phyloP scores from a whole-genome alignment of 2,797 vertebrate species.

The Eremophila alpestris region DNA sequence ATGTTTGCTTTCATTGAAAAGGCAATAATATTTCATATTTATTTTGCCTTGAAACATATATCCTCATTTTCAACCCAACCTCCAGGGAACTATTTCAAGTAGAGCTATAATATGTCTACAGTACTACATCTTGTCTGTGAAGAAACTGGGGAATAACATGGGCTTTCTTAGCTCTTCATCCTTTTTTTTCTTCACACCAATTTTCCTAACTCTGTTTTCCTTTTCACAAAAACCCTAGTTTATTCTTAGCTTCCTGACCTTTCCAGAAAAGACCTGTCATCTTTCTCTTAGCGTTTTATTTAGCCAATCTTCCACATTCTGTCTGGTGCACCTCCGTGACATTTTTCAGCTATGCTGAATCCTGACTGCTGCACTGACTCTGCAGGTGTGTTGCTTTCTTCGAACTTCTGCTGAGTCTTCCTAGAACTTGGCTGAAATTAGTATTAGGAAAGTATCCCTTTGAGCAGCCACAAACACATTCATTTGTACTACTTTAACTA shows the following conservation, averaged over 20 bases:
- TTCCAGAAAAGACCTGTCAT: constrained; percentile 18
- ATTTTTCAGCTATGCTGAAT: not conserved
- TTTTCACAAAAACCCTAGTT: not conserved
- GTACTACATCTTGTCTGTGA: not conserved
- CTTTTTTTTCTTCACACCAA: not conserved
- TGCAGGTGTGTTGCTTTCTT: not conserved
- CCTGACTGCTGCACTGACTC: not conserved
- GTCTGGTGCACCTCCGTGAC: not conserved
- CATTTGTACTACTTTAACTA: not conserved
- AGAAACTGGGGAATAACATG: not conserved
- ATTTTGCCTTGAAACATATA: not conserved
- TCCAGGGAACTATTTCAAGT: constrained; percentile 1
- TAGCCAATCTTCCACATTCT: not conserved
- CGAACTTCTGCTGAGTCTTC: not conserved
- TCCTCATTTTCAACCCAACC: constrained; percentile 1
- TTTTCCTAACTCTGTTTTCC: constrained; percentile 30
- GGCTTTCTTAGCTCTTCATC: not conserved
- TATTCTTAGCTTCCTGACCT: constrained; percentile 55
- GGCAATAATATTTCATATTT: not conserved
- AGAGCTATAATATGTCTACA: not conserved
- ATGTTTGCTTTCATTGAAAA: not conserved
- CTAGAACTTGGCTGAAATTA: not conserved
- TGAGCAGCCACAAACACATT: not conserved
- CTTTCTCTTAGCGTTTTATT: not conserved
- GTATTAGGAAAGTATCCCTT: not conserved